Evolutionary conservation across 2,797 vertebrate species (phyloP).

Genomic region (Cygnus olor): DNA sequence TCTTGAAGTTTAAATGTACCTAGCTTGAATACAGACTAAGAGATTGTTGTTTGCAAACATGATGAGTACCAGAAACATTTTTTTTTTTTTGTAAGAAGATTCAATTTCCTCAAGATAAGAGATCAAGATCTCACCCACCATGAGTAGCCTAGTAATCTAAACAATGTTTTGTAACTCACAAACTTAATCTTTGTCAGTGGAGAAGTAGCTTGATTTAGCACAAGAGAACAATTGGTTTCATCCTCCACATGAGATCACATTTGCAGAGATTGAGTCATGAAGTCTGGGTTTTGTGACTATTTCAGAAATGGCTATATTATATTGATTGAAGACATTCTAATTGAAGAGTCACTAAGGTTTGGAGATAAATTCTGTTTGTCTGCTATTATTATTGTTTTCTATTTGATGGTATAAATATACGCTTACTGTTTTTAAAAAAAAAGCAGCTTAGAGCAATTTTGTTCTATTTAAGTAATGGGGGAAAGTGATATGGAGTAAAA

Average conservation of each 20-base stretch:
- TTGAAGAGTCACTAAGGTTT: background rate
- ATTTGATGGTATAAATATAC: background rate
- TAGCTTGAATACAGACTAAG: background rate
- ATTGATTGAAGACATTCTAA: background rate
- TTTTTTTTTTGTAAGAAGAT: background rate
- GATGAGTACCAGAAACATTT: background rate
- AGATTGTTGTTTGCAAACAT: background rate
- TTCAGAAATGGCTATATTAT: background rate
- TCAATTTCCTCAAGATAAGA: background rate
- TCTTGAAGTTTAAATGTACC: background rate
- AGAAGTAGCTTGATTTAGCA: background rate
- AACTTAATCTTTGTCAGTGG: background rate
- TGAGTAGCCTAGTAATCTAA: background rate
- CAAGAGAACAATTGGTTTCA: background rate
- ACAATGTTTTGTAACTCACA: background rate
- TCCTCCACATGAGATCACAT: background rate
- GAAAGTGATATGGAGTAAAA: background rate
- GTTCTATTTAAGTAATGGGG: background rate
- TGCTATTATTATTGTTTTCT: background rate
- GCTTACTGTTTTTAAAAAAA: background rate
- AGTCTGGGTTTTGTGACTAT: background rate
- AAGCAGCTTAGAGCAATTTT: background rate
- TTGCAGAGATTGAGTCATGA: background rate
- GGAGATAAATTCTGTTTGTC: background rate
- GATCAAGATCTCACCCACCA: background rate